Percentiles rank a stretch among this genome's conserved stretches.
Evolutionary conservation across 2,888 invertebrate genomes (phyloP).

Genomic region (Ormyrus rosae): DNA sequence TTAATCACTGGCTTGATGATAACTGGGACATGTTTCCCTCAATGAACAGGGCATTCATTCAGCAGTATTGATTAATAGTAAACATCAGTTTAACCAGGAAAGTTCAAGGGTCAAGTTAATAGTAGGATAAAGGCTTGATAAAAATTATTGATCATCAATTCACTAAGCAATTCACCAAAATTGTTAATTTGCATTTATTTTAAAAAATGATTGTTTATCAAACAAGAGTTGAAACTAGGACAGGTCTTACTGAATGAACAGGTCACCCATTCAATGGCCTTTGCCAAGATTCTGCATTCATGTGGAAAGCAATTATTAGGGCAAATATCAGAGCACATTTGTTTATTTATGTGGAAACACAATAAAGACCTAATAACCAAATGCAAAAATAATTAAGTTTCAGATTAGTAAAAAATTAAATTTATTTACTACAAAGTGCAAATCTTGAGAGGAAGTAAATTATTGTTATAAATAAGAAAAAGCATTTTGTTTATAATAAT

Average conservation of each 20-base stretch:
- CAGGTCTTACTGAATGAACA: slow-evolving; percentile 18
- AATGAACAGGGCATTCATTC: slow-evolving; percentile 57
- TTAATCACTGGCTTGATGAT: slow-evolving; percentile 40
- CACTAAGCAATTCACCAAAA: slow-evolving; percentile 1
- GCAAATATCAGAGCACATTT: too few species aligned
- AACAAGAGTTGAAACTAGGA: background rate
- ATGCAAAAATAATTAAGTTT: too few species aligned
- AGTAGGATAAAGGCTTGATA: slow-evolving; percentile 20
- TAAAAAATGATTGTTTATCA: background rate
- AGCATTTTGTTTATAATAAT: too few species aligned
- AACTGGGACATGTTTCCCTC: slow-evolving; percentile 48
- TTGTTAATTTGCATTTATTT: background rate
- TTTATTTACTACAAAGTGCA: too few species aligned
- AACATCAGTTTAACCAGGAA: slow-evolving; percentile 52
- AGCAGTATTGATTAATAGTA: slow-evolving; percentile 57
- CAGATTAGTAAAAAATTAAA: too few species aligned
- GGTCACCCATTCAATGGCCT: slow-evolving; percentile 17
- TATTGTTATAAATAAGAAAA: too few species aligned
- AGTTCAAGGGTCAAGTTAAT: slow-evolving; percentile 55
- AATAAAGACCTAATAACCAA: too few species aligned
- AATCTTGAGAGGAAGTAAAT: too few species aligned
- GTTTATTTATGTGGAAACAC: too few species aligned
- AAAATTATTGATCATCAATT: background rate
- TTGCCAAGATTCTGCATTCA: background rate
- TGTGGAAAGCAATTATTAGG: background rate